Base-by-base conservation (phyloP, 2,888 invertebrate species). In the Thecophora atra region DNA sequence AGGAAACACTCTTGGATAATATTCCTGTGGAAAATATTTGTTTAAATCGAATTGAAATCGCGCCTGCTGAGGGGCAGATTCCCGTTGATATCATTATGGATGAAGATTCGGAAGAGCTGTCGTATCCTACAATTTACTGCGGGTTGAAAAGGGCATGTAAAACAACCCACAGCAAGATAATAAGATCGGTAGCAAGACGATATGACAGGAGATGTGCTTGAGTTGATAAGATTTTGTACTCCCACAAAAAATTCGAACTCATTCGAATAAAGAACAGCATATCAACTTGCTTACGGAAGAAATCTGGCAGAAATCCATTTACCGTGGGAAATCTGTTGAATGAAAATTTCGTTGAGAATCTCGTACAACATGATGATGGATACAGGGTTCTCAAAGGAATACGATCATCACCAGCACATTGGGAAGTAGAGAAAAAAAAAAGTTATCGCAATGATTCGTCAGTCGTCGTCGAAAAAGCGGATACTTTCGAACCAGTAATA, bases 1-100 rank as follows among this genome's bases (percentile, higher is more conserved):
- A 77, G 8, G 74, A 76, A 67, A 76, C 75, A 3, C 56, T 76
- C 7, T 44, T 76, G 21, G 70, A 76, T 37, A 75, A 75, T 58
- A 47, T 68, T 42, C 75, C 72, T 0, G 0, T 73, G 0, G 74
- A 73, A 64, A 74, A 76, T 68, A 8, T 68, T n/a, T 24, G 56
- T 0, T 28, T 65, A 13, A 47, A 52, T 3, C 70, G 66, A 63
- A 72, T 75, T 30, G 62, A 26, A 1, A 65, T 76, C 26, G 75
- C 73, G n/a, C 73, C 76, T 13, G 74, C 73, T 21, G 76, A 76
- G 71, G 75, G 74, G 4, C 17, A 51, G 11, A 51, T 17, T 15
- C 11, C 51, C 4, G 17, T 51, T 15, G 51, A 51, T 17, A 51
- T 51, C 8, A 51, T 51, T 51, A 51, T 30, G 30, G 30, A 30